Evolutionary conservation across 2,797 vertebrate species (phyloP).

Genomic region (Oreochromis grahami): DNA sequence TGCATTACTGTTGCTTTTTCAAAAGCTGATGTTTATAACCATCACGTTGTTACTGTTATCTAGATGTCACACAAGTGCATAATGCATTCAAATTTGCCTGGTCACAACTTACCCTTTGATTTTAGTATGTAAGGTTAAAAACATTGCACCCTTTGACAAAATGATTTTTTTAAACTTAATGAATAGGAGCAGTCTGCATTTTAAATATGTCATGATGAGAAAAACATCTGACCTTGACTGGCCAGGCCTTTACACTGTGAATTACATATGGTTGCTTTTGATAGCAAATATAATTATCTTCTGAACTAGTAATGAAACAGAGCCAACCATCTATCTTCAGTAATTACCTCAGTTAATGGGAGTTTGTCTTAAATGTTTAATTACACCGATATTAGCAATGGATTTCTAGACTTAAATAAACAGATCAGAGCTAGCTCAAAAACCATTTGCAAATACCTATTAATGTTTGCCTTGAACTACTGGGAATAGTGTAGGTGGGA

Average conservation of each 20-base stretch:
- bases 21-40: not conserved
- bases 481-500: conserved; percentile 10
- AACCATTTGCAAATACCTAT: conserved; percentile 34
- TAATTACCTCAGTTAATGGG: conserved; percentile 27
- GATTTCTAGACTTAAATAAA: conserved; percentile 12
- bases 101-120: not conserved
- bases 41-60: not conserved
- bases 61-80: not conserved
- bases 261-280: not conserved
- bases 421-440: conserved; percentile 20
- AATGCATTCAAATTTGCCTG: not conserved
- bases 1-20: conserved; percentile 23
- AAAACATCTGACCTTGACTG: not conserved
- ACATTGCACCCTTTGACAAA: not conserved
- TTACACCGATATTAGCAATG: conserved; percentile 14
- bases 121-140: not conserved
- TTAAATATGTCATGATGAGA: not conserved
- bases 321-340: conserved; percentile 9
- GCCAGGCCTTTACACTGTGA: not conserved
- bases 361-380: conserved; percentile 20
- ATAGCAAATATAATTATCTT: not conserved
- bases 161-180: not conserved
- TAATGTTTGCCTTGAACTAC: conserved; percentile 35
- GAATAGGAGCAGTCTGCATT: not conserved
- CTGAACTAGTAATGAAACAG: conserved; percentile 9